Percentiles rank a stretch among this genome's conserved stretches.
Evolutionary conservation across 1,140 invertebrate species (phyloP).

Genomic region (Procambarus virginalis): DNA sequence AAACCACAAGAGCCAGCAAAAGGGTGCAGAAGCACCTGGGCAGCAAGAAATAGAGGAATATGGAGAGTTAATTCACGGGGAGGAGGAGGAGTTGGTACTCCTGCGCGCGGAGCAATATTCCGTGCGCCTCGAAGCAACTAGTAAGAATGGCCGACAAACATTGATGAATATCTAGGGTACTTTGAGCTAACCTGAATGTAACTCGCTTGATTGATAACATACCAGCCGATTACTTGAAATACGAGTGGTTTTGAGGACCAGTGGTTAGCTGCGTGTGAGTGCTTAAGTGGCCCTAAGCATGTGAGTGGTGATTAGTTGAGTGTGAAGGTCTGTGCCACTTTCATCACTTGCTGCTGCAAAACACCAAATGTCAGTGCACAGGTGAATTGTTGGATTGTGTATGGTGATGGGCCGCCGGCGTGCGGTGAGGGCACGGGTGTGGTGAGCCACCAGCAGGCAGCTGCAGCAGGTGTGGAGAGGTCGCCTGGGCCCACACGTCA

Average conservation of each 20-base stretch:
- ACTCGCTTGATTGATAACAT: neutral
- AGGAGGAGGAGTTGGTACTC: slow-evolving; percentile 9
- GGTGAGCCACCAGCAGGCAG: neutral
- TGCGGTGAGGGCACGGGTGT: neutral
- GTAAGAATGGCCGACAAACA: slow-evolving; percentile 52
- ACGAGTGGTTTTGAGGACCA: neutral
- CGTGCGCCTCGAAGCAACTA: slow-evolving; percentile 33
- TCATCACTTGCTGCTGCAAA: slow-evolving; percentile 14
- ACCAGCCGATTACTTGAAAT: neutral
- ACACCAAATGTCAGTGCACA: slow-evolving; percentile 43
- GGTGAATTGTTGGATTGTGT: slow-evolving; percentile 17
- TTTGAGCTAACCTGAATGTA: slow-evolving; percentile 3
- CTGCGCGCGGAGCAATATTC: slow-evolving; percentile 32
- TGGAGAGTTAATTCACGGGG: neutral
- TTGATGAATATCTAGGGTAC: slow-evolving; percentile 9
- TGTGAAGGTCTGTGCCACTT: slow-evolving; percentile 27
- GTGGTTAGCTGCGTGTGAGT: neutral
- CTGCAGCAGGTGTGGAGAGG: neutral
- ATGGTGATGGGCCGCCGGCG: neutral
- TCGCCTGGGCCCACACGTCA: neutral
- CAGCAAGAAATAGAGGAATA: neutral
- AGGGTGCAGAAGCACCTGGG: neutral
- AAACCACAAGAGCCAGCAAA: neutral
- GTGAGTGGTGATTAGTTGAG: slow-evolving; percentile 3
- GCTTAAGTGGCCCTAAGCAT: neutral